Base-by-base conservation (phyloP, 2,888 invertebrate species). In the Idaea aversata region DNA sequence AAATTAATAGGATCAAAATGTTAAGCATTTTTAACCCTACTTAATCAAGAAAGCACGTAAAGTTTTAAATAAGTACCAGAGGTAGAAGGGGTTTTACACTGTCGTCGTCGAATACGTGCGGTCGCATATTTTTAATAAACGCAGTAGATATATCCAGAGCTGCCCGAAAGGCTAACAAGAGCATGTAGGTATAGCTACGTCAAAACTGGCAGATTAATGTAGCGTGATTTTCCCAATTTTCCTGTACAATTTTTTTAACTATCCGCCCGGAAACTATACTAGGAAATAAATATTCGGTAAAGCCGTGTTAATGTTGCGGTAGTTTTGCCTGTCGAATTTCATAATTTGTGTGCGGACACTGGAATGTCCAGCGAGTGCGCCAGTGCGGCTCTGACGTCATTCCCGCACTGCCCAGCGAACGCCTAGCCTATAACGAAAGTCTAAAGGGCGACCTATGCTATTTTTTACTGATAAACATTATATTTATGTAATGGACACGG, bases 301-400 rank as follows among this genome's bases (percentile, higher is more conserved):
- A 59, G 69, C 61, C 16, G 5, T 15, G 58, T 16, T 16, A 57
- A 69, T 57, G 71, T 65, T 72, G 74, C 72, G 69, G 70, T 70
- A 69, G 65, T 66, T 67, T 65, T 61, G 69, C 66, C 67, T 67
- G 69, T 67, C 71, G 73, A 72, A 75, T 74, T 73, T 71, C 74
- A 81, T 80, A 78, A 79, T 77, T 80, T 73, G 75, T 68, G 71
- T 25, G 67, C 71, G 76, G 79, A 75, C 80, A 80, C 77, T 72
- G 73, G 76, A 73, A 75, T 77, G 77, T 77, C 87, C 86, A 85
- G 86, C 81, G 81, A 81, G 72, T 76, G 76, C 74, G 76, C 72
- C 66, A 71, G 73, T 83, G 85, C 84, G 82, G 85, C 70, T 64
- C 76, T 89, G 88, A 88, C 89, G 89, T 89, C 86, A 88, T 68